Evolutionary conservation across 2,888 invertebrate species (phyloP).

Genomic region (Eustalomyia histrio): DNA sequence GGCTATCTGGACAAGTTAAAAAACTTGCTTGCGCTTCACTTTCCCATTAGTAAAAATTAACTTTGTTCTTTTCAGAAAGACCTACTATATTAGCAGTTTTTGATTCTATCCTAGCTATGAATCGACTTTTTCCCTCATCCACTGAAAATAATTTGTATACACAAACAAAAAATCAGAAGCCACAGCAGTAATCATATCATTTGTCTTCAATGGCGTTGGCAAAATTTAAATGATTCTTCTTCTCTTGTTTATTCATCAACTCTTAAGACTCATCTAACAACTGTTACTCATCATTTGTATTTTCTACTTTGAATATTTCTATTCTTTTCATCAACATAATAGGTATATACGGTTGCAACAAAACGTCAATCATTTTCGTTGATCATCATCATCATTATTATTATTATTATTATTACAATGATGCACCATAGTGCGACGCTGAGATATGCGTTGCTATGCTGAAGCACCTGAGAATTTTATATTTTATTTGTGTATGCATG

Average conservation of each 20-base stretch:
- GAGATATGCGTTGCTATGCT: neutral
- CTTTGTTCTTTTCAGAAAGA: too few relatives aligned
- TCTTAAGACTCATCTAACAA: constrained; percentile 40
- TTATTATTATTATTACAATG: constrained; percentile 35
- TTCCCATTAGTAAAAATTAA: too few relatives aligned
- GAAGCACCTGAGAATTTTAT: constrained; percentile 63
- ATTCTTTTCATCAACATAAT: constrained; percentile 43
- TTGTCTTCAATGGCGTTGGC: constrained; percentile 66
- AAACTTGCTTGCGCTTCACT: too few relatives aligned
- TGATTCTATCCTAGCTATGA: too few relatives aligned
- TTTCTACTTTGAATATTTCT: constrained; percentile 49
- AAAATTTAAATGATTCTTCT: constrained; percentile 73
- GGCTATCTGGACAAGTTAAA: too few relatives aligned
- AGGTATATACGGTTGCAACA: constrained; percentile 59
- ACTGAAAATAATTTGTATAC: neutral
- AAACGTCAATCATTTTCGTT: constrained; percentile 69
- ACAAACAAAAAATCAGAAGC: constrained; percentile 7
- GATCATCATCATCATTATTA: constrained; percentile 21
- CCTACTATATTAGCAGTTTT: too few relatives aligned
- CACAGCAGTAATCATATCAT: constrained; percentile 29
- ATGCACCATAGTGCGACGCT: constrained; percentile 17
- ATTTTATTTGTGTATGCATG: neutral
- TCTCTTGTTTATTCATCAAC: neutral
- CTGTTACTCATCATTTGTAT: constrained; percentile 60
- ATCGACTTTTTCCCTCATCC: constrained; percentile 15